Evolutionary conservation across 2,797 vertebrate species (phyloP).

Genomic region (Pseudochirops corinnae): DNA sequence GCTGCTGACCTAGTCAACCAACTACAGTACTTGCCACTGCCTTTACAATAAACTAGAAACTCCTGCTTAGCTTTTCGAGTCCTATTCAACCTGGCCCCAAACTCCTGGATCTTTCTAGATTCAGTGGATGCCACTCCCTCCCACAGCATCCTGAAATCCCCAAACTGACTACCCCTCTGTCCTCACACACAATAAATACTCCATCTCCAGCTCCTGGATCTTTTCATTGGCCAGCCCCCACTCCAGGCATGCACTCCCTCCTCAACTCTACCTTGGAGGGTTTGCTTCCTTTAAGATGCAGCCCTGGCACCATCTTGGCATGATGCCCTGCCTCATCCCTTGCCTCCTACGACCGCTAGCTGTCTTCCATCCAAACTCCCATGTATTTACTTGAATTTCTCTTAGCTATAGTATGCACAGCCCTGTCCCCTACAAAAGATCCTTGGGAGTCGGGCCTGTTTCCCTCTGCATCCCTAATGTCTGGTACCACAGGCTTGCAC

Average conservation of each 20-base stretch:
- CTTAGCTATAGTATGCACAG: not conserved
- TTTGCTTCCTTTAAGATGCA: not conserved
- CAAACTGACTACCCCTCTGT: not conserved
- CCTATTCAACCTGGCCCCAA: no score
- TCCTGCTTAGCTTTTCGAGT: no score
- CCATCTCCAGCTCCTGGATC: rapidly evolving
- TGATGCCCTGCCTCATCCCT: not conserved
- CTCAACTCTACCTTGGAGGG: not conserved
- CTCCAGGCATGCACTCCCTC: not conserved
- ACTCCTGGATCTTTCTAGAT: no score
- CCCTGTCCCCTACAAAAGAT: not conserved
- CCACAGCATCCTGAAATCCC: no score
- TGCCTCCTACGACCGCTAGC: not conserved
- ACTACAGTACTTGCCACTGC: no score
- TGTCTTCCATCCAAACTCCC: not conserved
- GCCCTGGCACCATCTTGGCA: not conserved
- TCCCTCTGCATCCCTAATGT: no score
- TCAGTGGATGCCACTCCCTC: no score
- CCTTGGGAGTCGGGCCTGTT: not conserved
- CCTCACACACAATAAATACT: not conserved
- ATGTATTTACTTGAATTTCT: not conserved
- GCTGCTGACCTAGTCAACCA: no score
- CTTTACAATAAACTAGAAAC: no score
- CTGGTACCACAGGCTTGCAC: no score
- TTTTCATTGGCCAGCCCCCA: not conserved